Conservation (phyloP, 2,888 invertebrate genomes). For the Gandaritis pyraliata region DNA sequence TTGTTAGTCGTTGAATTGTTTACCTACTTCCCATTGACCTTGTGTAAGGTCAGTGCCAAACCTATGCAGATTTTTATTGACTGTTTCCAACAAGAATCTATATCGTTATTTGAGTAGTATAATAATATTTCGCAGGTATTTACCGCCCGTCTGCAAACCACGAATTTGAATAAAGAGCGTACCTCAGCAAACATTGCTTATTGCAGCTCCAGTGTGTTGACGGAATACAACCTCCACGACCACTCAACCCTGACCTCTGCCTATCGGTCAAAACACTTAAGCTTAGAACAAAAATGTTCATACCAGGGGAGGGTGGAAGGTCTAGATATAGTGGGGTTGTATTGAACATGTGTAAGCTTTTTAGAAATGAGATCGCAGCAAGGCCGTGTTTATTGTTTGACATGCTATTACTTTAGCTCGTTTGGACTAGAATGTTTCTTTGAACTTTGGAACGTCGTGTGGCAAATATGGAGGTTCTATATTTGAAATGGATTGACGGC, state of each 20-base stretch:
- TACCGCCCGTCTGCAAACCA: slow-evolving; percentile 51
- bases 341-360: slow-evolving; percentile 61
- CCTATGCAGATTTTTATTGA: not conserved
- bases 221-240: slow-evolving; percentile 56
- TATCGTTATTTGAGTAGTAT: not conserved
- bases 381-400: slow-evolving; percentile 63
- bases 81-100: not conserved
- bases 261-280: slow-evolving; percentile 41
- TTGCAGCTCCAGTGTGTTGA: slow-evolving; percentile 67
- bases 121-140: not conserved
- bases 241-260: slow-evolving; percentile 49
- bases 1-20: too few species aligned
- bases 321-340: slow-evolving; percentile 49
- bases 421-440: slow-evolving; percentile 49
- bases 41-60: too few species aligned
- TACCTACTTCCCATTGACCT: too few species aligned
- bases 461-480: slow-evolving; percentile 36
- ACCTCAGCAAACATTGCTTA: slow-evolving; percentile 69
- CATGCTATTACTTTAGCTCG: slow-evolving; percentile 61
- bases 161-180: slow-evolving; percentile 69
- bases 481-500: slow-evolving; percentile 22
- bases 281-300: slow-evolving; percentile 11
- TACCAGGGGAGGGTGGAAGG: slow-evolving; percentile 43
- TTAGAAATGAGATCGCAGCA: slow-evolving; percentile 67
- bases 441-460: slow-evolving; percentile 44